A percentile compares a stretch with the other conserved stretches of the same genome.
phyloP scores from a whole-genome alignment of 2,888 invertebrate genomes.

The Acholoe squamosa region DNA sequence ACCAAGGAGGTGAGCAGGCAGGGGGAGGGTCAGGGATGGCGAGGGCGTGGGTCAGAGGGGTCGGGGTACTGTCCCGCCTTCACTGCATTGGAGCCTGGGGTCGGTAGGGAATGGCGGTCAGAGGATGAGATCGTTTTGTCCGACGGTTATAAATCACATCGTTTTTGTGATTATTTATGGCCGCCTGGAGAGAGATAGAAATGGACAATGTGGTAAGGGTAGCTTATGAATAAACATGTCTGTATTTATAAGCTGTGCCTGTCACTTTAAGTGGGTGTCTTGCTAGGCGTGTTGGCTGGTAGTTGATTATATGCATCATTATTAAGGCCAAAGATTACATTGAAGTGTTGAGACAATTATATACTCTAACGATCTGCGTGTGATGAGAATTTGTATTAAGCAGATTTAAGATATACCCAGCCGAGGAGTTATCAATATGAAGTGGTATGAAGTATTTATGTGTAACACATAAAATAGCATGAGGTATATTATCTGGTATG shows the following conservation, averaged over 20 bases:
- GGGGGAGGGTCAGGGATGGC: neutral
- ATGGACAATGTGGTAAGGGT: neutral
- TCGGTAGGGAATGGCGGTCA: neutral
- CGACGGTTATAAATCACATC: neutral
- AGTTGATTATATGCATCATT: neutral
- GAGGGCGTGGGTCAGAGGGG: neutral
- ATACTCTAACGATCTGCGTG: neutral
- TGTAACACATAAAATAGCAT: too few species aligned
- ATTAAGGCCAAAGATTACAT: constrained; percentile 15
- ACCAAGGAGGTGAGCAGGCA: neutral
- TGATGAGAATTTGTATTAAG: neutral
- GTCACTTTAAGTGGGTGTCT: neutral
- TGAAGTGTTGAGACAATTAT: constrained; percentile 10
- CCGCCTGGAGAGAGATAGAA: neutral
- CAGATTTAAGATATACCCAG: too few species aligned
- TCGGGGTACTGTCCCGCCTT: neutral
- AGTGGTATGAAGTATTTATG: too few species aligned
- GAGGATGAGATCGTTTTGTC: neutral
- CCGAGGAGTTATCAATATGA: too few species aligned
- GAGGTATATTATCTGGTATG: too few species aligned
- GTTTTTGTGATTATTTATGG: constrained; percentile 14
- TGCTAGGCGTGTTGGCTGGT: neutral
- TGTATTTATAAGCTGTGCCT: neutral
- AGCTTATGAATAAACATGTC: constrained; percentile 20
- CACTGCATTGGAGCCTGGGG: neutral